Percentiles rank a stretch among this genome's conserved stretches.
Conservation (phyloP, 2,797 vertebrate species). For the Parauchenoglanis ngamensis region DNA sequence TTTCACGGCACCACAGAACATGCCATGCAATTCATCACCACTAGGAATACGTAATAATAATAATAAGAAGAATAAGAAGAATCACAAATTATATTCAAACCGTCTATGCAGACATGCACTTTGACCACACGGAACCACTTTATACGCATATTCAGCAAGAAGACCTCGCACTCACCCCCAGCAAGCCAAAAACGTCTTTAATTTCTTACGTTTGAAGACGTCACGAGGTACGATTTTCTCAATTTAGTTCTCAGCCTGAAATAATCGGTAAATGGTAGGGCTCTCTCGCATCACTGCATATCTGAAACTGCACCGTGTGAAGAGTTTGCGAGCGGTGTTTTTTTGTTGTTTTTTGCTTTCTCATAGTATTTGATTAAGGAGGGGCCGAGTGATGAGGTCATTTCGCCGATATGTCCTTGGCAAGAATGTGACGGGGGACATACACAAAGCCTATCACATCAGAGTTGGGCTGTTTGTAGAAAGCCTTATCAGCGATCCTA, state of each 20-base stretch:
- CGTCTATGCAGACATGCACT: constrained; percentile 27
- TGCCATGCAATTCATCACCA: constrained; percentile 28
- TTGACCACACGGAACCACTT: constrained; percentile 8
- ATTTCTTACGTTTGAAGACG: not conserved
- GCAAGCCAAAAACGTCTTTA: not conserved
- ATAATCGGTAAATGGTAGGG: not conserved
- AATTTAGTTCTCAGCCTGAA: not conserved
- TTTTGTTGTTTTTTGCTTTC: too few species aligned
- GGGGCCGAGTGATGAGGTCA: constrained; percentile 16
- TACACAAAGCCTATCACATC: constrained; percentile 98
- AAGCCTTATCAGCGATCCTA: constrained; percentile 99
- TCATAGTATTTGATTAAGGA: not conserved
- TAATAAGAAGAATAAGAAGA: not conserved
- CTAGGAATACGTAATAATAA: not conserved
- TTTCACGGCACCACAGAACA: not conserved
- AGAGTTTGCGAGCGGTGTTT: too few species aligned
- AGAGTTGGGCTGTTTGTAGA: constrained; percentile 99
- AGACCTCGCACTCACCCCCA: not conserved
- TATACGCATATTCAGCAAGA: constrained; percentile 1
- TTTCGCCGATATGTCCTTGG: constrained; percentile 34
- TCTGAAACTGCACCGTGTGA: too few species aligned
- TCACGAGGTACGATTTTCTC: not conserved
- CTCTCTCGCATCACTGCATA: too few species aligned
- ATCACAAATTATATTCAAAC: not conserved
- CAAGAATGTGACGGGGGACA: constrained; percentile 75